These are phyloP conservation scores for Trachemys scripta DNA, from an alignment of 2,113 vertebrate species.

Conservation along the genomic window DNA sequence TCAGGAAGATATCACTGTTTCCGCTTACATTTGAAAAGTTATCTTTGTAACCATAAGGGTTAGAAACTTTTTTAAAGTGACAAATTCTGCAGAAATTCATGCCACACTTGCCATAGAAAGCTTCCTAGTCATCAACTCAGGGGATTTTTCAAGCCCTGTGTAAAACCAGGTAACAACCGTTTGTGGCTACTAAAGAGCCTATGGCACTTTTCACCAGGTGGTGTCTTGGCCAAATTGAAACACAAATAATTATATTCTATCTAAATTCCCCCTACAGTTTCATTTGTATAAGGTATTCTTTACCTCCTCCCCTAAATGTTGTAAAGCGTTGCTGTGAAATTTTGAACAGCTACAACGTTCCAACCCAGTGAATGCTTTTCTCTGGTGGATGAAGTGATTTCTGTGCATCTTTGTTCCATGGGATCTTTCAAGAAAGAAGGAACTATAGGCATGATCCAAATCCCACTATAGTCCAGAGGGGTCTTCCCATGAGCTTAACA, in stretches of 20 bases:
- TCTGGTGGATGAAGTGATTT: neutral
- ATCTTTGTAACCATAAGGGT: neutral
- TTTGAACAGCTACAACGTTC: neutral
- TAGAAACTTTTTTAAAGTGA: neutral
- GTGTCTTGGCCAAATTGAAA: neutral
- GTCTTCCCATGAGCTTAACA: neutral
- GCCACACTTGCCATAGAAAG: neutral
- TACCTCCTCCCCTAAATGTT: neutral
- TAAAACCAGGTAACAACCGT: neutral
- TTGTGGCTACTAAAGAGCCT: neutral
- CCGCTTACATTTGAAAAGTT: neutral
- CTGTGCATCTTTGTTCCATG: neutral
- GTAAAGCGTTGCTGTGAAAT: neutral
- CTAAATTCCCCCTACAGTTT: neutral
- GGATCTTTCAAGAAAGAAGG: neutral
- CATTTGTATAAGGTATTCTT: neutral
- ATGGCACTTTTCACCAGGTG: neutral
- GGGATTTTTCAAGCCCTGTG: neutral
- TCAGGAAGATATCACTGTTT: neutral
- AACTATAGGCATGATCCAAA: conserved; percentile 5
- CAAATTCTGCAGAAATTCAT: neutral
- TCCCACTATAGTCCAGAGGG: rapidly evolving
- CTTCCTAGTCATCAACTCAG: neutral
- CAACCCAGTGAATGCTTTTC: neutral
- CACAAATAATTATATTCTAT: neutral